phyloP scores from a whole-genome alignment of 2,113 vertebrate species.

The Mus spicilegus region DNA sequence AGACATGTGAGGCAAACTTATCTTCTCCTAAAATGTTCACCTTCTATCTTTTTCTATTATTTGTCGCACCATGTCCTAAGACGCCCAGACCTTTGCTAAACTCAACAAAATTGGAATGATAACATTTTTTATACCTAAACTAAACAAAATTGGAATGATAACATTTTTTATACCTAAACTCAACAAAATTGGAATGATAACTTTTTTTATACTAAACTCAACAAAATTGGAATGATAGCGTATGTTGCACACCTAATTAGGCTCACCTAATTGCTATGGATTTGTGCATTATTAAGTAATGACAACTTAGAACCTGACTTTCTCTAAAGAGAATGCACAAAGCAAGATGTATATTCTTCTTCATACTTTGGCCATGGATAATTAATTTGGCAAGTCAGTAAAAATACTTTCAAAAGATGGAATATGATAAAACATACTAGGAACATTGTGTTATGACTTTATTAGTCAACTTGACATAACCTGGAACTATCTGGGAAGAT shows the following conservation, averaged over 20 bases:
- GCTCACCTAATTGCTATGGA: background rate
- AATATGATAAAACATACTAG: background rate
- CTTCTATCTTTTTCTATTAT: constrained; percentile 44
- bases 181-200: background rate
- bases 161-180: background rate
- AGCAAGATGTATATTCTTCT: constrained; percentile 9
- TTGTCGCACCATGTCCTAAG: background rate
- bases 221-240: background rate
- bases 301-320: constrained; percentile 42
- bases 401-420: constrained; percentile 1
- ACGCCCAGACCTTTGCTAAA: background rate
- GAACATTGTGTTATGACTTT: background rate
- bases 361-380: constrained; percentile 16
- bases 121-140: background rate
- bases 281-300: constrained; percentile 6
- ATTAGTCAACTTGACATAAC: background rate
- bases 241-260: background rate
- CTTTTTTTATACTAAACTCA: background rate
- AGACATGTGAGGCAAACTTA: background rate
- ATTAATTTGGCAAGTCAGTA: background rate
- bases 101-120: no score
- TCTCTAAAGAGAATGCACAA: background rate
- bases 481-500: background rate
- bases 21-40: background rate
- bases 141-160: background rate